Evolutionary conservation across 2,797 vertebrate genomes (phyloP), one percentile per base, ranked within the genome.

Genomic region (Enteromius viviparus): DNA sequence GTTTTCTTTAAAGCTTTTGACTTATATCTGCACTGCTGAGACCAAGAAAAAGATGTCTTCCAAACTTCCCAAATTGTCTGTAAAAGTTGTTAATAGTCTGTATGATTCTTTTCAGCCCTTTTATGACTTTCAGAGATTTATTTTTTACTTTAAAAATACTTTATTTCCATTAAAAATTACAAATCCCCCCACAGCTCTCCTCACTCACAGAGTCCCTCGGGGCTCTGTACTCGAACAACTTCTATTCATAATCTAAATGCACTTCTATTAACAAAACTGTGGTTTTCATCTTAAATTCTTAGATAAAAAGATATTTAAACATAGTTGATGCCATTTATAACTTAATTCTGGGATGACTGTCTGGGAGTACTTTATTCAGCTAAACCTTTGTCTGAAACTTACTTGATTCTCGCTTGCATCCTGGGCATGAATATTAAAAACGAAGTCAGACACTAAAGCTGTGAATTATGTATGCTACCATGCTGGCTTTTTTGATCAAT

Each of bases 401-500:
- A 15, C 14, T 77, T 40, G 8, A 32, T 70, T 47, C 29, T 47
- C 11, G 14, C 66, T 70, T 64, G 29, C 26, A 47, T 47, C 26
- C 68, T 76, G 21, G 29, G 37, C 66, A 77, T 83, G 64, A 62
- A 70, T 69, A n/a, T 34, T 26, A 34, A 64, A 6, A 49, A 8
- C 45, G 23, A 70, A 75, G 81, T 78, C 47, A 68, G 78, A 68
- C 66, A 53, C 51, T 70, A 72, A 75, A 70, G 65, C 78, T 72
- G 49, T 68, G 65, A 75, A 65, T 83, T 69, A 80, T 82, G 40
- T 69, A 66, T 42, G 71, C 76, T 21, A 10, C 47, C 80, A 78
- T n/a, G 68, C 77, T 75, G 83, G 26, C 58, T 87, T 84, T 83
- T 84, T 82, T 84, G 83, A 85, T 84, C 75, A 76, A 42, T 76